Evolutionary conservation across 2,113 vertebrate species (phyloP), one percentile per base, ranked within the genome.

Genomic region (Dicerorhinus sumatrensis): DNA sequence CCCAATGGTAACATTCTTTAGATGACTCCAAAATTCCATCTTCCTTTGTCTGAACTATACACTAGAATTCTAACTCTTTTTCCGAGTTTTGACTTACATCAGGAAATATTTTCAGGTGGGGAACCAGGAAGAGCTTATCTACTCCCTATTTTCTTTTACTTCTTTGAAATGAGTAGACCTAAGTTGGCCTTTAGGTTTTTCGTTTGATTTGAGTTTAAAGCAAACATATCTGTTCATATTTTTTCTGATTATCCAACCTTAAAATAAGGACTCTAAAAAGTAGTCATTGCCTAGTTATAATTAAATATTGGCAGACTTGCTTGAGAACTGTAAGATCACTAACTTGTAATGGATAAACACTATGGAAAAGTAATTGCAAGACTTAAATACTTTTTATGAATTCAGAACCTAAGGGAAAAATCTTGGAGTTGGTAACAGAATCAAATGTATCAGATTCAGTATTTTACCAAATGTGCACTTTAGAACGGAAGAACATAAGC

Each of bases 401-500:
- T 90, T 87, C 80, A 90, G 69, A 96, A 87, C 29, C 60, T 77
- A 70, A 82, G 76, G n/a, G 31, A 60, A 86, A 65, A 80, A 33
- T 79, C 25, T 93, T 73, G 76, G 51, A 56, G 36, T 54, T 82
- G 9, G 5, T 79, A 91, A 90, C 21, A 92, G 63, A 79, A 85
- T 75, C 76, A 75, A 67, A 84, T 39, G 20, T 14, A 63, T 54
- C 72, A 56, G 8, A 39, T 31, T 72, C 58, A 83, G 63, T 46
- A 88, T 70, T 83, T 80, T 62, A 86, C 39, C 56, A 76, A 76
- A 14, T 11, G 25, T 69, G 17, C 25, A 77, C 80, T 27, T 85
- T 84, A 77, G 70, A 90, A 58, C 20, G 67, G 69, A 76, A 84
- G 81, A 80, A 67, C 36, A 13, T 10, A 51, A 58, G 9, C 21